phyloP scores from a whole-genome alignment of 2,797 vertebrate genomes.

The Sarcophilus harrisii region DNA sequence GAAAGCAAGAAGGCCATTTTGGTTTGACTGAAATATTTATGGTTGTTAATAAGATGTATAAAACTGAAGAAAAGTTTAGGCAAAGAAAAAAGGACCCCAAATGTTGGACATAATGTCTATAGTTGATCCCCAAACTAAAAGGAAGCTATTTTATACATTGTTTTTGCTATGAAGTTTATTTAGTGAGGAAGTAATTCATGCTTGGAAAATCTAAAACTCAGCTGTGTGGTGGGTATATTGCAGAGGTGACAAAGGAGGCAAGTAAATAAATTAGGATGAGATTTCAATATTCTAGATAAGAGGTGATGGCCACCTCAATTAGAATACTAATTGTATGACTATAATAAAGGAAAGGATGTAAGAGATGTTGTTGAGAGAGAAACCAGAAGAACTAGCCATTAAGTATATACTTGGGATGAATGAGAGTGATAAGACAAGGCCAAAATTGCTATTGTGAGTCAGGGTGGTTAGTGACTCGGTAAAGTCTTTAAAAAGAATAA shows the following conservation, averaged over 20 bases:
- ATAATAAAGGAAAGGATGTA: not conserved
- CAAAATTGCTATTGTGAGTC: not conserved
- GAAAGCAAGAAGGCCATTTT: not conserved
- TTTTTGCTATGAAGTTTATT: not conserved
- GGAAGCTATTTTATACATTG: not conserved
- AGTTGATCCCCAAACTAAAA: not conserved
- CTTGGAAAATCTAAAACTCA: not conserved
- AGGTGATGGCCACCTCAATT: not conserved
- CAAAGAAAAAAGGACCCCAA: not conserved
- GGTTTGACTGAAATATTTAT: not conserved
- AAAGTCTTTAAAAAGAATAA: not conserved
- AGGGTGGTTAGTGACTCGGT: not conserved
- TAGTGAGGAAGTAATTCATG: not conserved
- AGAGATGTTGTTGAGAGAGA: not conserved
- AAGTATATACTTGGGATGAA: not conserved
- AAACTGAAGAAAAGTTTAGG: not conserved
- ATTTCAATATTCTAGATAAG: not conserved
- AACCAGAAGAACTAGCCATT: not conserved
- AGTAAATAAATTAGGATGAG: not conserved
- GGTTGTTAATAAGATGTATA: not conserved
- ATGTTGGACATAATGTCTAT: not conserved
- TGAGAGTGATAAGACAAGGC: not conserved
- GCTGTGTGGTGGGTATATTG: not conserved
- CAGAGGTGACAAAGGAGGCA: not conserved
- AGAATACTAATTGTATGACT: not conserved